Conservation (phyloP, 92 coral and sea anemone genomes). For the Diadumene lineata region DNA sequence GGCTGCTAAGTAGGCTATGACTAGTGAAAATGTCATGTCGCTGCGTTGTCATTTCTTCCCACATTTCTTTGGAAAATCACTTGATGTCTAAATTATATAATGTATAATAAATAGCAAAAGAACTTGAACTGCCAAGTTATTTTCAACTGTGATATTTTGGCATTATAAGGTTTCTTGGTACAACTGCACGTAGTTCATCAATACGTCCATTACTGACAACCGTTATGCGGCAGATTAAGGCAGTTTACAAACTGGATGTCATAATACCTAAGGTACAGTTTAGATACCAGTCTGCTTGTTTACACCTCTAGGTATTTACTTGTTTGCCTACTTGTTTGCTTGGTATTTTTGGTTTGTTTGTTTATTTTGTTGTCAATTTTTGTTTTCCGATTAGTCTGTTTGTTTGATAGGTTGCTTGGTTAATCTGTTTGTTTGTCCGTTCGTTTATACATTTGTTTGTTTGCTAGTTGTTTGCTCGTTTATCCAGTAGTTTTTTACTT, state of each 20-base stretch:
- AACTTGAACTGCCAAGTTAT: no score
- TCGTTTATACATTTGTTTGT: no score
- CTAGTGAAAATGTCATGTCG: no score
- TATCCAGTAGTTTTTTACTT: background rate
- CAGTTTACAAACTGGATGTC: constrained; percentile 11
- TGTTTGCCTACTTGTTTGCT: background rate
- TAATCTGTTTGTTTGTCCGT: no score
- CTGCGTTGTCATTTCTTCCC: no score
- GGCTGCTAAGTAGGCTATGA: no score
- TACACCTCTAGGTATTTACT: background rate
- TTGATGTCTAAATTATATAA: no score
- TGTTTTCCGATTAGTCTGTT: no score
- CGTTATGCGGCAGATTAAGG: constrained; percentile 45
- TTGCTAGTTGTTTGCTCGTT: no score
- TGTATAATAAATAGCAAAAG: no score
- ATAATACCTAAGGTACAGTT: constrained; percentile 12
- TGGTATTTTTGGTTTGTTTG: background rate
- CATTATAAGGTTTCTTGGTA: constrained; percentile 83
- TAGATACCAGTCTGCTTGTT: background rate
- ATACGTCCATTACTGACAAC: constrained; percentile 65
- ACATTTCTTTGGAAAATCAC: no score
- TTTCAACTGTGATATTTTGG: background rate
- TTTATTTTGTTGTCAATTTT: background rate
- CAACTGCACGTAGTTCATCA: constrained; percentile 77
- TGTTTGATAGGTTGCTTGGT: no score